Evolutionary conservation across 2,113 vertebrate species (phyloP), one percentile per base, ranked within the genome.

Genomic region (Eublepharis macularius): DNA sequence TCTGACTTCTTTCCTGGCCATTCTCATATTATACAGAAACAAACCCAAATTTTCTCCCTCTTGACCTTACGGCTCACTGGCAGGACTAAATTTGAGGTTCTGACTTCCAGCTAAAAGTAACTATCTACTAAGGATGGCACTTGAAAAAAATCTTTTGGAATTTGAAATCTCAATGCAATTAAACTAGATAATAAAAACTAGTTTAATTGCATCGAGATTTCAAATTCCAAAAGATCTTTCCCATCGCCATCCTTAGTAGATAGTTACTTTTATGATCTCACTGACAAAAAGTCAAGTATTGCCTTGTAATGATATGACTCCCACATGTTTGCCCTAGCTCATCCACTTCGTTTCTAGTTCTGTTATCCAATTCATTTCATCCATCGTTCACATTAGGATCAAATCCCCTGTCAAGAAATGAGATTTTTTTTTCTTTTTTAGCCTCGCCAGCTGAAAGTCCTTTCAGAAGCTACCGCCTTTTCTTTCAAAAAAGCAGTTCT

Each of bases 381-480:
- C 74, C 0, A 0, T 70, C 81, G 69, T 24, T 80, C 29, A 80
- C 29, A 29, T 74, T 78, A 65, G 51, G 49, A 32, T 47, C 77
- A 1, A 75, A 87, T 49, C 4, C 69, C 70, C 29, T 80, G 41
- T 87, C 88, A 65, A 76, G 77, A 82, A 0, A 49, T 4, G 34
- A 60, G 57, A 60, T 21, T 60, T 60, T 51, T 73, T 68, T 29
- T 84, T 88, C 85, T 80, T 54, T 47, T 84, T 85, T 80, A 68
- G 60, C 24, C 39, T 90, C 81, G 87, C 69, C 65, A 66, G 32
- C 87, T 76, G 76, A 89, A 21, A 82, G 49, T 78, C 60, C 26
- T 4, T n/a, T 81, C 60, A 39, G 73, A 75, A 81, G 63, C 32
- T 34, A 74, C 79, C 63, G 4, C 49, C 70, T 19, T 32, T 34